Conservation (phyloP, 1,140 invertebrate species). For the Drosophila neocordata region DNA sequence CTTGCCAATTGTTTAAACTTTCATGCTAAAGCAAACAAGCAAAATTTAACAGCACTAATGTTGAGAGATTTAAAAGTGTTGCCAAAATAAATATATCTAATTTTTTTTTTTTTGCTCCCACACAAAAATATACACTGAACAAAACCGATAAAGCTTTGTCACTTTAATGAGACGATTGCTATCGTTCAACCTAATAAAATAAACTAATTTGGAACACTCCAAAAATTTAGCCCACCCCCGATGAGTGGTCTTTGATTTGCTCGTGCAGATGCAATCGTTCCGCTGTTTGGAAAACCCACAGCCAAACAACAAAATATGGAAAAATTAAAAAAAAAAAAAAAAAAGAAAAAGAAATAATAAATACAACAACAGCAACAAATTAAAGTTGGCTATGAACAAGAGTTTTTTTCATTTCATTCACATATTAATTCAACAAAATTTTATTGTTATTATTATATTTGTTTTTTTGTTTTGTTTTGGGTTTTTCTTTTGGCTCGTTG, state of each 20-base stretch:
- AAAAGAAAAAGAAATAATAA: not conserved
- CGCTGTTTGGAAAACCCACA: conserved; percentile 46
- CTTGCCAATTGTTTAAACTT: conserved; percentile 54
- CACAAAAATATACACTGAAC: not conserved
- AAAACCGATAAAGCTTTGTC: conserved; percentile 49
- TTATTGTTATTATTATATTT: conserved; percentile 40
- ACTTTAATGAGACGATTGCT: conserved; percentile 56
- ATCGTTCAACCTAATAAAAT: conserved; percentile 24
- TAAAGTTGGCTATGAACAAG: conserved; percentile 25
- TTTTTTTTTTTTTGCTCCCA: conserved; percentile 24
- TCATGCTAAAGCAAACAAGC: conserved; percentile 37
- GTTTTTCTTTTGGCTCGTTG: conserved; percentile 48
- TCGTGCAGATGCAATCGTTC: conserved; percentile 46
- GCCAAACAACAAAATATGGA: not conserved
- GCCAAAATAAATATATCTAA: not conserved
- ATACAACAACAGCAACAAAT: conserved; percentile 27
- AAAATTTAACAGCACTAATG: conserved; percentile 38
- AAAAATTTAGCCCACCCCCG: conserved; percentile 56
- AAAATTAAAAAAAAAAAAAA: not conserved
- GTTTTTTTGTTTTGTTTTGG: conserved; percentile 27
- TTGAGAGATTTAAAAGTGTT: conserved; percentile 44
- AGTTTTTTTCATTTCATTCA: conserved; percentile 42
- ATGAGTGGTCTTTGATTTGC: not conserved
- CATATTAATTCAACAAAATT: conserved; percentile 41
- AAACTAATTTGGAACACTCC: conserved; percentile 66